Conservation (phyloP, 2,797 vertebrate genomes). For the Malacoctenus gilli region DNA sequence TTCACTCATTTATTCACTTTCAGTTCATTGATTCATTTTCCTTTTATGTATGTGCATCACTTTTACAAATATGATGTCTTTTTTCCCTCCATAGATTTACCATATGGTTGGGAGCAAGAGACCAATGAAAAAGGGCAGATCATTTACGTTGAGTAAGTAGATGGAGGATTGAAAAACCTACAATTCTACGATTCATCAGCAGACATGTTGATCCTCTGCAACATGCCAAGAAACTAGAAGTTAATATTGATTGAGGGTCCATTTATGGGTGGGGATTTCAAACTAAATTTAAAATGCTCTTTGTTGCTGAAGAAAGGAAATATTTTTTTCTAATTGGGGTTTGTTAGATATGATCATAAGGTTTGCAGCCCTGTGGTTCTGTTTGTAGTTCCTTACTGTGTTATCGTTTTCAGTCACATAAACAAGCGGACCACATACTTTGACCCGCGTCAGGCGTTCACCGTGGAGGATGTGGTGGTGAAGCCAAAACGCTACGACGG, state of each 20-base stretch:
- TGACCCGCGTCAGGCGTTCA: slow-evolving; percentile 95
- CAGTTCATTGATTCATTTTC: neutral
- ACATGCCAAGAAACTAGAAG: too few species aligned
- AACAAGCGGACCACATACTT: slow-evolving; percentile 96
- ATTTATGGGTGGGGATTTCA: too few species aligned
- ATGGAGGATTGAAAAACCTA: neutral
- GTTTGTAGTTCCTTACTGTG: too few species aligned
- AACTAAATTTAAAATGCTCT: neutral
- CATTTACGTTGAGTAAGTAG: slow-evolving; percentile 96
- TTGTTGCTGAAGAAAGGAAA: slow-evolving; percentile 5
- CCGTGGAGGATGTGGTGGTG: slow-evolving; percentile 89
- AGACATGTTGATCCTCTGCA: too few species aligned
- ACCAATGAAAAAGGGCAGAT: slow-evolving; percentile 92
- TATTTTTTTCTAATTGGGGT: neutral
- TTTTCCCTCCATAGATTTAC: slow-evolving; percentile 85
- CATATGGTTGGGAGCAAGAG: slow-evolving; percentile 98
- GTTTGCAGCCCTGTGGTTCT: too few species aligned
- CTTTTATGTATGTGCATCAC: neutral
- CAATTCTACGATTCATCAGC: too few species aligned
- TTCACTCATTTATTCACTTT: too few species aligned
- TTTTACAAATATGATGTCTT: slow-evolving; percentile 12
- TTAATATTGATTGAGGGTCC: too few species aligned
- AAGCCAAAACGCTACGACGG: slow-evolving; percentile 93
- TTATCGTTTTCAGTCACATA: slow-evolving; percentile 86
- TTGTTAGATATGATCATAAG: too few species aligned